These are phyloP conservation scores for Hypocryptadius cinnamomeus DNA, from an alignment of 2,113 vertebrate genomes.

Conservation along the genomic window DNA sequence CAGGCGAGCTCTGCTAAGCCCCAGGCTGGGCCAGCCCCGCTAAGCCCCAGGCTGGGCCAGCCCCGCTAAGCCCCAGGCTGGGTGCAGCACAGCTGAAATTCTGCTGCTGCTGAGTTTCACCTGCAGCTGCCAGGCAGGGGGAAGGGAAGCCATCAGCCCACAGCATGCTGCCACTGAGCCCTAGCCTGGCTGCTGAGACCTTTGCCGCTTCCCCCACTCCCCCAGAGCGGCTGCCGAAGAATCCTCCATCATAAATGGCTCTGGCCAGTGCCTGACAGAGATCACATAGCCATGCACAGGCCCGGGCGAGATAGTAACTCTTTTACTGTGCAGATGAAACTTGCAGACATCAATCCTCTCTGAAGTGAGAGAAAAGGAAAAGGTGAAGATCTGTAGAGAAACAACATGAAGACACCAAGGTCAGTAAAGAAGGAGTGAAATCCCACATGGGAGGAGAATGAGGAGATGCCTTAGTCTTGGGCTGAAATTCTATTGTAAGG, in stretches of 20 bases:
- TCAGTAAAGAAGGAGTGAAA: not conserved
- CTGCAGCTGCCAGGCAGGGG: not conserved
- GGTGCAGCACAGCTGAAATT: not conserved
- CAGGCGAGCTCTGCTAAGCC: too few species aligned
- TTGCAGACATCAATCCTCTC: not conserved
- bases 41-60: too few species aligned
- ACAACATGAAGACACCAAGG: not conserved
- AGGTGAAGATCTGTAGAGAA: not conserved
- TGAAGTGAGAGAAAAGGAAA: not conserved
- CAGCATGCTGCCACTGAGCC: not conserved
- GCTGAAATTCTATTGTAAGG: not conserved
- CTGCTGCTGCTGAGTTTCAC: not conserved
- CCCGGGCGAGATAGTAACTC: not conserved
- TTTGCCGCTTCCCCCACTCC: accelerated
- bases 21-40: too few species aligned
- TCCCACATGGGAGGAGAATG: not conserved
- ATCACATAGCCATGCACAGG: not conserved
- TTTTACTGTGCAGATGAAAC: not conserved
- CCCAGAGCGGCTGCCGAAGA: accelerated
- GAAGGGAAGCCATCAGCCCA: not conserved
- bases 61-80: too few species aligned
- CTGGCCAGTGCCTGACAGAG: accelerated
- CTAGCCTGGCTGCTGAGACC: not conserved
- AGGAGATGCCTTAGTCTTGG: not conserved
- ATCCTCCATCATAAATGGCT: not conserved